Conservation (phyloP, 2,888 invertebrate genomes). For the Morinoia aosen region DNA sequence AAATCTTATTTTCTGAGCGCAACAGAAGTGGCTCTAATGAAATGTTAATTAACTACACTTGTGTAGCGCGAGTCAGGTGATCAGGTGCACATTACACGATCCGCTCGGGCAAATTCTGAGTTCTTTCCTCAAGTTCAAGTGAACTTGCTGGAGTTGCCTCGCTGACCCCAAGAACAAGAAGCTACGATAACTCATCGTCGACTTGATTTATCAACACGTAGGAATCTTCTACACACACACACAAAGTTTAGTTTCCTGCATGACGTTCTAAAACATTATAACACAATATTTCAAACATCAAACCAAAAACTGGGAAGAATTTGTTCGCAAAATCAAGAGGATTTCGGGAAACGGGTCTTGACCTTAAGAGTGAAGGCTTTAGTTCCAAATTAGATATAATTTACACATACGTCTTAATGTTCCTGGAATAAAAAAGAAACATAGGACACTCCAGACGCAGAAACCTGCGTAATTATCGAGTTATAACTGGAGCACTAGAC, state of each 20-base stretch:
- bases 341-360: too few relatives aligned
- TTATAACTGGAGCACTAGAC: neutral
- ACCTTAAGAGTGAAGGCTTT: neutral
- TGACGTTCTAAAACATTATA: too few relatives aligned
- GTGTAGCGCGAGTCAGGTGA: neutral
- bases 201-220: neutral
- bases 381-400: neutral
- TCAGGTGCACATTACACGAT: constrained; percentile 29
- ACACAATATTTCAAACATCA: too few relatives aligned
- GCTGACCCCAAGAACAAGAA: too few relatives aligned
- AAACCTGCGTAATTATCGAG: neutral
- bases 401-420: neutral
- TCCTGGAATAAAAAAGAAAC: neutral
- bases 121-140: too few relatives aligned
- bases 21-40: neutral
- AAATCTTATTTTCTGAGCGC: neutral
- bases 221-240: neutral
- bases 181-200: neutral
- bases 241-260: too few relatives aligned
- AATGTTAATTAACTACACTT: neutral
- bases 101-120: too few relatives aligned
- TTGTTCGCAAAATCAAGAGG: too few relatives aligned
- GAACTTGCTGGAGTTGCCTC: too few relatives aligned
- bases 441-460: neutral
- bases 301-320: too few relatives aligned